Percentiles rank a stretch among this genome's conserved stretches.
Evolutionary conservation across 2,888 invertebrate genomes (phyloP).

Genomic region (Plusia festucae): DNA sequence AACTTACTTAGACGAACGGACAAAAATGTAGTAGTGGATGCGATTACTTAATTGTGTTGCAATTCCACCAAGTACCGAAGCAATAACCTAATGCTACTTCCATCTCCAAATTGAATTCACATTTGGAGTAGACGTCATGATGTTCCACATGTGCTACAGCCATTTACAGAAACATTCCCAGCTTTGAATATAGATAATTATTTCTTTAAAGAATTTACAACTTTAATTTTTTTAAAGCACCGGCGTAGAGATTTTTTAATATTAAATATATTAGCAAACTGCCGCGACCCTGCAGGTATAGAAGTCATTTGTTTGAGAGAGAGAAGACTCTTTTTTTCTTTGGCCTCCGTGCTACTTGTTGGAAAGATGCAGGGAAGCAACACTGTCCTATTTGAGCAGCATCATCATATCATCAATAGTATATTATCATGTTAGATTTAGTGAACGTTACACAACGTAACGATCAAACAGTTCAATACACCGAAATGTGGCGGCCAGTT

Average conservation of each 20-base stretch:
- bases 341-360: no score
- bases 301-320: no score
- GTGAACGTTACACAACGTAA: no score
- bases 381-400: no score
- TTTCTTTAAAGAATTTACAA: not conserved
- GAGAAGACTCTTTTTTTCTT: no score
- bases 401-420: no score
- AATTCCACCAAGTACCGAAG: slow-evolving; percentile 56
- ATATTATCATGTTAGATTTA: no score
- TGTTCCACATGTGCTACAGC: slow-evolving; percentile 34
- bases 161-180: slow-evolving; percentile 23
- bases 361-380: no score
- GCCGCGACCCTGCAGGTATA: no score
- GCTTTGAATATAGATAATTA: slow-evolving; percentile 18
- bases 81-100: slow-evolving; percentile 66
- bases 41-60: slow-evolving; percentile 59
- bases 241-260: not conserved
- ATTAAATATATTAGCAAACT: no score
- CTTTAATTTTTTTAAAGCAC: not conserved
- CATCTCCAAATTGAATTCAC: slow-evolving; percentile 65
- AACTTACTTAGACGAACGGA: slow-evolving; percentile 43
- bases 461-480: no score
- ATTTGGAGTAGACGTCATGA: slow-evolving; percentile 60
- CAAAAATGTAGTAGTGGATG: slow-evolving; percentile 44
- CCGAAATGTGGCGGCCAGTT: no score